These are phyloP conservation scores for Drosophila pallidifrons DNA, from an alignment of 1,140 invertebrate genomes.

Conservation along the genomic window DNA sequence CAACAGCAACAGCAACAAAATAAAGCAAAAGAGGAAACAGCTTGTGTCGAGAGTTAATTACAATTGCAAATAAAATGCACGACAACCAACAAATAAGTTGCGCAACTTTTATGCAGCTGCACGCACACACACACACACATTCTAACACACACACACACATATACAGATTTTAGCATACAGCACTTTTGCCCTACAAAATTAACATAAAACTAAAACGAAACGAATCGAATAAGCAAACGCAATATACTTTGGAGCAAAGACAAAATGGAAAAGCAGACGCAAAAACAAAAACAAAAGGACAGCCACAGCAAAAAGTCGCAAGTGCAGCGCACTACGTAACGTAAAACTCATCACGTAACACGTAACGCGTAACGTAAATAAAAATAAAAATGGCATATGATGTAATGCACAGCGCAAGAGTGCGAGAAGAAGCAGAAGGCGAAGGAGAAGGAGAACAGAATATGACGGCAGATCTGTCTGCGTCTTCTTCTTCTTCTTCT, in stretches of 20 bases:
- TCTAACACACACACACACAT: constrained; percentile 4
- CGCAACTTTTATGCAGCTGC: constrained; percentile 65
- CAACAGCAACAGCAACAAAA: neutral
- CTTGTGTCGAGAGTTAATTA: constrained; percentile 56
- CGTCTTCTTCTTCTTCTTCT: neutral
- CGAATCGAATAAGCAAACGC: neutral
- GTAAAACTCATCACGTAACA: constrained; percentile 2
- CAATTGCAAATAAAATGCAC: constrained; percentile 78
- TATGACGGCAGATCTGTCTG: constrained; percentile 14
- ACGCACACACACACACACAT: constrained; percentile 13
- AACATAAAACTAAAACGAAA: constrained; percentile 46
- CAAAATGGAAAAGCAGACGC: neutral
- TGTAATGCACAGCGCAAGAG: constrained; percentile 43
- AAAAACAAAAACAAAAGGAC: constrained; percentile 4
- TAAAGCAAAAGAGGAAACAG: constrained; percentile 54
- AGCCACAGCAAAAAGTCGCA: constrained; percentile 17
- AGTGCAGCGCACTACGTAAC: too few relatives aligned
- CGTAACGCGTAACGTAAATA: constrained; percentile 36
- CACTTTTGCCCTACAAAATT: constrained; percentile 68
- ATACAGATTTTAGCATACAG: neutral
- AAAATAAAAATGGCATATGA: constrained; percentile 52
- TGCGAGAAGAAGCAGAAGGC: neutral
- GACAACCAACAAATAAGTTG: constrained; percentile 53
- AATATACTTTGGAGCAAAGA: too few relatives aligned
- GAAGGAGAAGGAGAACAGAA: neutral